These are phyloP conservation scores for Chanos chanos DNA, from an alignment of 2,797 vertebrate species.

Conservation along the genomic window DNA sequence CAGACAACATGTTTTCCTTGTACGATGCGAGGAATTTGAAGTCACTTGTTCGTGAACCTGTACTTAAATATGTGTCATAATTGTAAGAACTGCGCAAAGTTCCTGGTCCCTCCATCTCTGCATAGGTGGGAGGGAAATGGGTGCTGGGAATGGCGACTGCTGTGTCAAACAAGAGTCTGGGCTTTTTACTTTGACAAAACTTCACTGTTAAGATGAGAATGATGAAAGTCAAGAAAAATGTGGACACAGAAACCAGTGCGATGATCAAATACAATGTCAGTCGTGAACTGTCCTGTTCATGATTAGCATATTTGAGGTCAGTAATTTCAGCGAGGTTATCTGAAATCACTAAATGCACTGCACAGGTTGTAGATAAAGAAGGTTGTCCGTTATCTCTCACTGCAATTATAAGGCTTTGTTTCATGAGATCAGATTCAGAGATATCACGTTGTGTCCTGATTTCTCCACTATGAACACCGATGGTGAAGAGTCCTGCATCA, in stretches of 20 bases:
- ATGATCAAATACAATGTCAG: constrained; percentile 74
- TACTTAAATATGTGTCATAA: too few species aligned
- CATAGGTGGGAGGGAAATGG: constrained; percentile 29
- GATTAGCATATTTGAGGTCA: constrained; percentile 58
- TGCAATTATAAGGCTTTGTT: constrained; percentile 65
- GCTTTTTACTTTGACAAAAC: constrained; percentile 17
- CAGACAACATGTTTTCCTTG: too few species aligned
- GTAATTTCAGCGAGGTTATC: constrained; percentile 65
- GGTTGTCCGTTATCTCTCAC: constrained; percentile 74
- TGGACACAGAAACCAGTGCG: constrained; percentile 72
- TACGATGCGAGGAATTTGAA: too few species aligned
- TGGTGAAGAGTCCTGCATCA: constrained; percentile 31
- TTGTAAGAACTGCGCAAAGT: too few species aligned
- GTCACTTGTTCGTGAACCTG: too few species aligned
- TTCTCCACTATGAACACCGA: constrained; percentile 51
- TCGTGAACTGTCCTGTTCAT: constrained; percentile 57
- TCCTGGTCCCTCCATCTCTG: too few species aligned
- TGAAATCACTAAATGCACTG: constrained; percentile 64
- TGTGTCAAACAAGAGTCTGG: too few species aligned
- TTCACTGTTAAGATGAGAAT: constrained; percentile 5
- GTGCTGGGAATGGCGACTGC: constrained; percentile 34
- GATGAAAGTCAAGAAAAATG: constrained; percentile 61
- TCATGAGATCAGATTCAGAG: constrained; percentile 62
- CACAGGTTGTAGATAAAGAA: constrained; percentile 64
- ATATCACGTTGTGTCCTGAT: constrained; percentile 60